Evolutionary conservation across 2,888 invertebrate species (phyloP).

Genomic region (Spodoptera exigua): DNA sequence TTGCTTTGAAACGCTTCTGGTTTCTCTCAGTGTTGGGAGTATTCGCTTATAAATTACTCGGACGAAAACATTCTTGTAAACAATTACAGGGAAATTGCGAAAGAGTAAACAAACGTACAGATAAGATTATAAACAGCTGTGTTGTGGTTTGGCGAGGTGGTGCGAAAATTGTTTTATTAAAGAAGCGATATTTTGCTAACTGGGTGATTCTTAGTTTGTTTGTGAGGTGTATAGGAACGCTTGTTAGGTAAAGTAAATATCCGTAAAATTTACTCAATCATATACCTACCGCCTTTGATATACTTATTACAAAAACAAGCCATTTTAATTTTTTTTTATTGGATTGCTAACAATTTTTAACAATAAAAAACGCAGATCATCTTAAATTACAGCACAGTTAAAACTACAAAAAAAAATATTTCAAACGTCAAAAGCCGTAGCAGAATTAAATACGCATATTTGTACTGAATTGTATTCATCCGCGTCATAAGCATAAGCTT

Average conservation of each 20-base stretch:
- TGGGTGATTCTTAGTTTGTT: conserved; percentile 1
- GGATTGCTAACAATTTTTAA: no score
- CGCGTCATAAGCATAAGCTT: conserved; percentile 32
- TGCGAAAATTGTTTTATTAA: conserved; percentile 33
- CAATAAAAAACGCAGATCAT: no score
- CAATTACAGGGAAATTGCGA: conserved; percentile 34
- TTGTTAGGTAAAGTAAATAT: neutral
- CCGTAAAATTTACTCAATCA: neutral
- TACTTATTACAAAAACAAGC: no score
- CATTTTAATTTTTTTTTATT: no score
- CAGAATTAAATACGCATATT: no score
- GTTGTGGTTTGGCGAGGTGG: conserved; percentile 35
- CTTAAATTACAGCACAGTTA: no score
- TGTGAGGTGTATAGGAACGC: neutral
- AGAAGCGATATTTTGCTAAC: conserved; percentile 21
- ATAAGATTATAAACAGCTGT: conserved; percentile 54
- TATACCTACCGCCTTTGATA: no score
- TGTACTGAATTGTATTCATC: no score
- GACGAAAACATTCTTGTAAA: conserved; percentile 39
- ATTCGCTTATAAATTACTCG: conserved; percentile 41
- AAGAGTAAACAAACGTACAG: conserved; percentile 51
- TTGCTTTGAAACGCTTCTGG: conserved; percentile 35
- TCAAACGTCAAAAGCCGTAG: no score
- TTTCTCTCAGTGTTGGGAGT: conserved; percentile 40
- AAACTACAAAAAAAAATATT: no score